A percentile compares a stretch with the other conserved stretches of the same genome.
Evolutionary conservation across 2,888 invertebrate species (phyloP).

Genomic region (Stenichneumon culpator): DNA sequence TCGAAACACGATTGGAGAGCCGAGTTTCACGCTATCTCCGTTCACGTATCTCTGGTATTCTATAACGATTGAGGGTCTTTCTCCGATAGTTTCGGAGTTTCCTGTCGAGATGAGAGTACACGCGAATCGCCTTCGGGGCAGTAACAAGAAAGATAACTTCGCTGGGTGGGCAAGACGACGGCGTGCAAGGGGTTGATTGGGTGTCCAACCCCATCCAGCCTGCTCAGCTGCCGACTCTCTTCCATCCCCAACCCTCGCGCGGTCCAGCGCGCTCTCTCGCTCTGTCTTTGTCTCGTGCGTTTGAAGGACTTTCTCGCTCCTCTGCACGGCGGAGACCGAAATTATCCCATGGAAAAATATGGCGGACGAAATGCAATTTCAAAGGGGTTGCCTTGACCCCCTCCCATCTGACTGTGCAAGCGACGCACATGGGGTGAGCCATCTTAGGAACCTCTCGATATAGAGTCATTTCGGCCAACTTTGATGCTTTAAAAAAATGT

Average conservation of each 20-base stretch:
- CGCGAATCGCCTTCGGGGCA: slow-evolving; percentile 74
- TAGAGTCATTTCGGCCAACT: no score
- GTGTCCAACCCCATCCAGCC: slow-evolving; percentile 78
- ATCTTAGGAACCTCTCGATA: no score
- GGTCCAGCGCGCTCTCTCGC: slow-evolving; percentile 49
- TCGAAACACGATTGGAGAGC: slow-evolving; percentile 33
- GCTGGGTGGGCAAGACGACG: slow-evolving; percentile 83
- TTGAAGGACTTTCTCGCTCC: slow-evolving; percentile 73
- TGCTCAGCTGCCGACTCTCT: slow-evolving; percentile 62
- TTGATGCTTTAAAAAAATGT: no score
- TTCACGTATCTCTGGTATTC: slow-evolving; percentile 6
- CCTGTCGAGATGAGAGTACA: slow-evolving; percentile 52
- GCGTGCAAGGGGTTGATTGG: slow-evolving; percentile 84
- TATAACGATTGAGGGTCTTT: slow-evolving; percentile 41
- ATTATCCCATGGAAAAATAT: slow-evolving; percentile 82
- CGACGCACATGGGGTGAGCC: no score
- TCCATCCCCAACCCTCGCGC: slow-evolving; percentile 59
- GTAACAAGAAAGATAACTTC: slow-evolving; percentile 84
- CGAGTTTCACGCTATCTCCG: slow-evolving; percentile 1
- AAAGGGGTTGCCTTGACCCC: slow-evolving; percentile 71
- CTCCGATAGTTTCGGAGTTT: slow-evolving; percentile 52
- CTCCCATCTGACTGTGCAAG: neutral
- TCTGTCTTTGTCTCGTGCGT: slow-evolving; percentile 70
- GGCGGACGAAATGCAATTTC: slow-evolving; percentile 81
- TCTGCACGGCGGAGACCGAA: slow-evolving; percentile 76